phyloP scores from a whole-genome alignment of 1,140 invertebrate genomes.

The Camponotus floridanus region DNA sequence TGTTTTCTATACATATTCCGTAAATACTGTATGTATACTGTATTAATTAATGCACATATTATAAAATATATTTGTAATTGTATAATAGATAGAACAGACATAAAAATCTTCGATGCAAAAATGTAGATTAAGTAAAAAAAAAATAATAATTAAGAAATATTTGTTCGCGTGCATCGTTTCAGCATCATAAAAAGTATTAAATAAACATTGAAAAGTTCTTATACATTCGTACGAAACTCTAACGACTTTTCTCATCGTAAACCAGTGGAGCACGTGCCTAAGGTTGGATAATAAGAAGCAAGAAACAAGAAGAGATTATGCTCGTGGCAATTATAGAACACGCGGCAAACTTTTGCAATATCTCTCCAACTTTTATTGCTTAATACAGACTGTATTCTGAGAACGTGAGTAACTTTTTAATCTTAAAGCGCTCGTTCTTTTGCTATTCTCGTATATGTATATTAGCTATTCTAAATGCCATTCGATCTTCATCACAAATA shows the following conservation, averaged over 20 bases:
- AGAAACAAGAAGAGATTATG: constrained; percentile 59
- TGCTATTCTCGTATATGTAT: constrained; percentile 15
- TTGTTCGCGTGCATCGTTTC: constrained; percentile 8
- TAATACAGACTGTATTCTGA: constrained; percentile 58
- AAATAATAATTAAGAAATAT: not conserved
- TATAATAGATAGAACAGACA: not conserved
- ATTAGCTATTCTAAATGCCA: constrained; percentile 18
- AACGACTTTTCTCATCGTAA: constrained; percentile 23
- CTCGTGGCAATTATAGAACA: constrained; percentile 56
- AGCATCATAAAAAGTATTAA: constrained; percentile 30
- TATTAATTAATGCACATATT: not conserved
- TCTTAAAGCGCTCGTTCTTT: constrained; percentile 5
- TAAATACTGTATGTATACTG: not conserved
- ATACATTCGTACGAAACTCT: constrained; percentile 51
- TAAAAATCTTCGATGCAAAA: not conserved
- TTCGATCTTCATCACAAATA: constrained; percentile 23
- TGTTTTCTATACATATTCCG: too few species aligned
- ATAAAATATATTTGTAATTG: not conserved
- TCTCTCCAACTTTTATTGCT: constrained; percentile 61
- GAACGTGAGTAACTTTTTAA: constrained; percentile 53
- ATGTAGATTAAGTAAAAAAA: not conserved
- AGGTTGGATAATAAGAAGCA: constrained; percentile 49
- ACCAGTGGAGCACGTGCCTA: constrained; percentile 30
- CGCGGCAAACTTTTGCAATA: constrained; percentile 63
- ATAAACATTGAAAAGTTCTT: constrained; percentile 52